Percentiles rank a stretch among this genome's conserved stretches.
Conservation (phyloP, 2,113 vertebrate genomes). For the Opisthocomus hoazin region DNA sequence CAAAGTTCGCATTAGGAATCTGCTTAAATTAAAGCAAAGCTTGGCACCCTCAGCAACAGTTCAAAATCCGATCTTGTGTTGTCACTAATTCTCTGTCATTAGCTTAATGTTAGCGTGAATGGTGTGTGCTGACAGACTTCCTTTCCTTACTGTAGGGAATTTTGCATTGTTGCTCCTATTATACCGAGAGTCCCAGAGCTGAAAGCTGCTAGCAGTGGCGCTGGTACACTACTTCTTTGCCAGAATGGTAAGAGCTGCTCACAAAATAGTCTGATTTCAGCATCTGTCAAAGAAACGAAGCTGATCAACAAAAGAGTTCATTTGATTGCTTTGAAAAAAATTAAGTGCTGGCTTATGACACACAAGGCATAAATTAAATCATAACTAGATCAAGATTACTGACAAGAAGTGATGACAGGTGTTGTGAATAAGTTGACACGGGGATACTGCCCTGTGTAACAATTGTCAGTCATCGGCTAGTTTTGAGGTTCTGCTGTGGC, state of each 20-base stretch:
- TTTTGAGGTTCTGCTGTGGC: background rate
- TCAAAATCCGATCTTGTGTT: background rate
- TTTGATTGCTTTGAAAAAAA: slow-evolving; percentile 47
- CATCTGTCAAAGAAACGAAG: slow-evolving; percentile 49
- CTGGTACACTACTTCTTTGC: background rate
- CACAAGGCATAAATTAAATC: slow-evolving; percentile 70
- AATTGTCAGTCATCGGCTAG: slow-evolving; percentile 65
- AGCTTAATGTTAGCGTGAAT: background rate
- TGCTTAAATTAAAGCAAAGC: background rate
- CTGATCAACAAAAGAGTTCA: slow-evolving; percentile 20
- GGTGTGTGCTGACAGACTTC: background rate
- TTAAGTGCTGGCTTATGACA: slow-evolving; percentile 42
- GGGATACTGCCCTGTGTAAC: slow-evolving; percentile 50
- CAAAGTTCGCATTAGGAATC: background rate
- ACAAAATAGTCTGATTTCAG: background rate
- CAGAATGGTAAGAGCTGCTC: background rate
- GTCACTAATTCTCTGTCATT: background rate
- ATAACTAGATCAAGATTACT: slow-evolving; percentile 33
- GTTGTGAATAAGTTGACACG: slow-evolving; percentile 63
- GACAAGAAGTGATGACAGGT: slow-evolving; percentile 73
- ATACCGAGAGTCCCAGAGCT: background rate
- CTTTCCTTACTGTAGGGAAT: slow-evolving; percentile 19
- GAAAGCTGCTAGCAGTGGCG: background rate
- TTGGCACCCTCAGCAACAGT: background rate
- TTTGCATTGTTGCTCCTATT: background rate